Base-by-base conservation (phyloP, 2,113 vertebrate genomes). In the Uria aalge region DNA sequence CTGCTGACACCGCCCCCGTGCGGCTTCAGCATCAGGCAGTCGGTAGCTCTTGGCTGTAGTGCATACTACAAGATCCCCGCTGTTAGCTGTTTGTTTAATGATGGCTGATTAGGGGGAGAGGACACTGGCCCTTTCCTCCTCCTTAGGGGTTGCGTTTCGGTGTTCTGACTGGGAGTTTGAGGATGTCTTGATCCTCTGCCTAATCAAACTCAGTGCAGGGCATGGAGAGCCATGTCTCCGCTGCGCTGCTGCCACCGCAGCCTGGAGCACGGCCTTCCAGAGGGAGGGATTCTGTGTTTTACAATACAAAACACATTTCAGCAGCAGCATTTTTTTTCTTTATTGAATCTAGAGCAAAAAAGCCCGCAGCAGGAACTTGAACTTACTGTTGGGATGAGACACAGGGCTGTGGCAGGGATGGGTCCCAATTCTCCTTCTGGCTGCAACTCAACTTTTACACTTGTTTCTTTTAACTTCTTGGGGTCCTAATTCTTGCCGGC, bases 1-100 rank as follows among this genome's bases (percentile, higher is more conserved):
- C 32, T 34, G 40, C 52, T 2, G 40, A 19, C n/a, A 5, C 52
- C 2, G 11, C 47, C 0, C 3, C 2, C 1, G 8, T 20, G 67
- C 0, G 5, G 36, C 23, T 29, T 56, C 18, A 4, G 75, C 63
- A 29, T 59, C 52, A 12, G 71, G 57, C 76, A 12, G n/a, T 19
- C 24, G 1, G 77, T 60, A 82, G 88, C 77, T 88, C 78, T 73
- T 83, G 83, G 83, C 92, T 62, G 67, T 43, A 15, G 67, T 0
- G 5, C 0, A 4, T n/a, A 0, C 9, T 32, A 21, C 40, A 30
- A n/a, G 66, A 68, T 92, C 34, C 81, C 94, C 0, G 21, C 81
- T 62, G 69, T 23, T 36, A 34, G 47, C 30, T 67, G 53, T 55
- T 77, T 90, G 53, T 62, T 87, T 63, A 59, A 52, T 11, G 82